Base-by-base conservation (phyloP, 2,888 invertebrate genomes). In the Brachyopa scutellaris region DNA sequence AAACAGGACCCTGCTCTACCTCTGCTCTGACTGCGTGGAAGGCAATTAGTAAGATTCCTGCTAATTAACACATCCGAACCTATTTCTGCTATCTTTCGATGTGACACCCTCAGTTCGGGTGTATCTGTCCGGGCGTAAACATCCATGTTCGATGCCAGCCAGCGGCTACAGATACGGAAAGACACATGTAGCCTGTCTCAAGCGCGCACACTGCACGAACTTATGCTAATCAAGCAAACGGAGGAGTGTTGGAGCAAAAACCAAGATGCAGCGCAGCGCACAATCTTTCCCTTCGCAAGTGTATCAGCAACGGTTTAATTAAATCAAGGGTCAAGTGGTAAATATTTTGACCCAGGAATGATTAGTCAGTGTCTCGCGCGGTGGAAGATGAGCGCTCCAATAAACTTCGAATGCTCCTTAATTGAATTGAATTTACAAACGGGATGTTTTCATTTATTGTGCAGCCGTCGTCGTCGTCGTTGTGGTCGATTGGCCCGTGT, bases 291-390 rank as follows among this genome's bases (percentile, higher is more conserved):
- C 53, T 70, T 77, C 33, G 70, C 82, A 77, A 82, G 77, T 77
- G 77, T 82, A 82, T 82, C 82, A 82, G 88, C 86, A 89, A 90
- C 90, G 88, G 87, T 88, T 88, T 90, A 89, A 90, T 90, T 90
- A 89, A 90, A 90, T 90, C 90, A 90, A 85, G 90, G 90, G 90
- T 90, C 90, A 90, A 90, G 90, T 90, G 90, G 90, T 90, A 90
- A 90, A 90, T 90, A 90, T 90, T 90, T 90, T 90, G 90, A 90
- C 90, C 90, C 88, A 89, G 88, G 88, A 88, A 89, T 89, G 88
- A 89, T 90, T 90, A 89, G 88, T 87, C 26, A 85, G 73, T 53
- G 72, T 78, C 83, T 73, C 70, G 62, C 55, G 55, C 69, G 76
- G 82, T 72, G 80, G 84, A 82, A 84, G 69, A 36, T 15, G 61